Evolutionary conservation across 2,113 vertebrate genomes (phyloP), one percentile per base, ranked within the genome.

Genomic region (Proteles cristata): DNA sequence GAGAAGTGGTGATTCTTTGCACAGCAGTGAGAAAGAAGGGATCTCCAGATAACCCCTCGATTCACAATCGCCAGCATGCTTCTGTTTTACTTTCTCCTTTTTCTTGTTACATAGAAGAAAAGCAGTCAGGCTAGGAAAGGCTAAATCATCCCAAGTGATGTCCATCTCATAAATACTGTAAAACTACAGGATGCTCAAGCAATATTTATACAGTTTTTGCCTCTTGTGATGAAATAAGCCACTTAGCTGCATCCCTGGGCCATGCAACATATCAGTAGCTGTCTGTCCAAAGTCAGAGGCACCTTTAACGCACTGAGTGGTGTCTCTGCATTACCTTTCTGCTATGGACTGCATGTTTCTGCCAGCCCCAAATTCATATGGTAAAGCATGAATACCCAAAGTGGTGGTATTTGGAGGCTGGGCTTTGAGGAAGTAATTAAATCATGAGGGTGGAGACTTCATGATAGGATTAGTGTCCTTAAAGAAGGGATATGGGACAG

Each of bases 91-190:
- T 48, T 77, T 94, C 96, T 93, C 90, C 68, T 61, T 95, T 95
- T 66, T 81, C 88, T 79, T 90, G 43, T 96, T 94, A 88, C 90
- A 95, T 94, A 90, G 65, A 94, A 90, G 95, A 97, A 93, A 87
- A 89, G n/a, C 80, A 92, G 58, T 79, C 92, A 74, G 84, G n/a
- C 76, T 35, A 65, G 91, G 69, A 93, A 96, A 97, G 31, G 76
- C 95, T 97, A 96, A 97, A 95, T 95, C 95, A 93, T 90, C 80
- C 88, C 90, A 55, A 95, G 73, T 7, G 45, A 77, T 53, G 71
- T 35, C 87, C 94, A 19, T 26, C 80, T 96, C 76, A 5, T 93
- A 96, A 97, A 97, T 79, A 90, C 65, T 61, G 63, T 95, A 90
- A 97, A 93, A 82, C 94, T 73, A 55, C 25, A 17, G 6, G 80